Evolutionary conservation across 2,113 vertebrate species (phyloP).

Genomic region (Cyphomyrus discorhynchus): DNA sequence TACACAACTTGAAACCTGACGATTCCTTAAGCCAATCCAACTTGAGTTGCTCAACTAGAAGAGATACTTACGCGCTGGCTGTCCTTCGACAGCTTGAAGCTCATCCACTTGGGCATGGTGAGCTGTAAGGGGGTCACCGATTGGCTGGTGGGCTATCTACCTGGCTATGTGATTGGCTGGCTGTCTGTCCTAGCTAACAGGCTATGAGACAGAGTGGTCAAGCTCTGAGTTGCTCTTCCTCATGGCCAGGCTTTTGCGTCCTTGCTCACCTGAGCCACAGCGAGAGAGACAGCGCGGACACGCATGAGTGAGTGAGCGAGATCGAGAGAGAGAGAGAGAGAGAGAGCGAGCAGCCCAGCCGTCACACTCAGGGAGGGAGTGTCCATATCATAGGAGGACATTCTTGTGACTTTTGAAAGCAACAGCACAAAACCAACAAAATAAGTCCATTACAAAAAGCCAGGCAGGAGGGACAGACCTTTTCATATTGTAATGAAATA

Average conservation of each 20-base stretch:
- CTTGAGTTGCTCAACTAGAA: background rate
- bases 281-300: background rate
- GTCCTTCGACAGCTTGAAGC: constrained; percentile 19
- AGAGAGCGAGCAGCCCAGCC: background rate
- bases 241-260: background rate
- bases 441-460: background rate
- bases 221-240: background rate
- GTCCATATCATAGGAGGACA: constrained; percentile 20
- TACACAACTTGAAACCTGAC: background rate
- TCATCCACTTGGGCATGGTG: constrained; percentile 21
- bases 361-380: constrained; percentile 24
- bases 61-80: constrained; percentile 9
- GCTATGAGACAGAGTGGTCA: background rate
- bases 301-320: background rate
- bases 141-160: background rate
- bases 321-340: background rate
- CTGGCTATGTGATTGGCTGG: background rate
- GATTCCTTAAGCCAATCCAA: background rate
- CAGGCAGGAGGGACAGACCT: background rate
- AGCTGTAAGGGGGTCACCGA: background rate
- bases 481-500: background rate
- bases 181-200: background rate
- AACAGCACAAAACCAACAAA: constrained; percentile 12
- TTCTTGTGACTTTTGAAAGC: constrained; percentile 27
- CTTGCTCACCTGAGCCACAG: background rate